Evolutionary conservation across 2,113 vertebrate species (phyloP), one percentile per base, ranked within the genome.

Genomic region (Gadus macrocephalus): DNA sequence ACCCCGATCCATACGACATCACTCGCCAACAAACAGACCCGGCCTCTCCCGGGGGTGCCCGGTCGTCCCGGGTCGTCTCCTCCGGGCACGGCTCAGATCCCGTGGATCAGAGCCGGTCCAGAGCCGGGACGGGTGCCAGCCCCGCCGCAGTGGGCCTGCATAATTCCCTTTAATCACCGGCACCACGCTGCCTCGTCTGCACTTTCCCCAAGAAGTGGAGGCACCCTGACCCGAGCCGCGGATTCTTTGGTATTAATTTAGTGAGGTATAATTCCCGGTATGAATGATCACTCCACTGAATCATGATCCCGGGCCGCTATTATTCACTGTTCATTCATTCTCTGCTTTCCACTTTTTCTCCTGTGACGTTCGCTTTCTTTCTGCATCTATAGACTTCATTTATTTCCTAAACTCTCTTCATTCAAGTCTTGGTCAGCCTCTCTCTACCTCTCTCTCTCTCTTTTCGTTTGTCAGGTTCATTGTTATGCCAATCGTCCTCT

Each of bases 91-190:
- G 25, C 25, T 25, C 25, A 2, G 25, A 25, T 25, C 25, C 25
- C 25, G 25, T 1, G 31, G 31, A 35, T 35, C 31, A 35, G 31
- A 35, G 31, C 31, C 31, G 31, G 31, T 35, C 4, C 31, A 35
- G 31, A 35, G 31, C 31, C 31, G 6, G 31, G 31, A 35, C 4
- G 31, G 31, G 31, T 35, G 31, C 74, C 82, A 76, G 75, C 67
- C 71, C 66, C 53, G 31, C 61, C 70, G 77, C 76, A 79, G 64
- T 77, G 68, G 78, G 80, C 74, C 82, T 83, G 80, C 78, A 79
- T 85, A 79, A 88, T 86, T 89, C 75, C 75, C 77, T 84, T 82
- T 86, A 83, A 87, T 85, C 85, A 75, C 53, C 5, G 38, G 74
- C 72, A 76, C 73, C 76, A 81, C 75, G 70, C 15, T 73, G 83